Evolutionary conservation across 1,140 invertebrate genomes (phyloP), one percentile per base, ranked within the genome.

Genomic region (Chelonus insularis): DNA sequence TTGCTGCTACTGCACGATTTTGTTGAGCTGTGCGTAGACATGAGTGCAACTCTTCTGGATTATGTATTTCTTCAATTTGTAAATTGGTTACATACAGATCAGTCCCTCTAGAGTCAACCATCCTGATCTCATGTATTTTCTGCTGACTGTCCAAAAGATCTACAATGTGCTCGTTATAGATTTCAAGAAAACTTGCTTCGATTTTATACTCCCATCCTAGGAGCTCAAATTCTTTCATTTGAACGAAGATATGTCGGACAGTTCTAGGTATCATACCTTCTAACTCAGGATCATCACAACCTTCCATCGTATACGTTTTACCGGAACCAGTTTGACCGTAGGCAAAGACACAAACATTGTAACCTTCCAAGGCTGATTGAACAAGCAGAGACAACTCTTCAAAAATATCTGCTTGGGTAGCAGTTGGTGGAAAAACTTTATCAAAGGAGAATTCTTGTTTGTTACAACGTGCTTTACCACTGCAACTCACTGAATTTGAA

Each of bases 251-350:
- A 57, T 80, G 79, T 21, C 72, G 68, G 7, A 82, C 87, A 0
- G 91, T 88, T 64, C 92, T 82, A 4, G 94, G 92, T 67, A 96
- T 95, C 77, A 96, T 93, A 16, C 90, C 84, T 64, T 81, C 74
- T 1, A 65, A 82, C 3, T 87, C 84, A 9, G 74, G 65, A 2
- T 83, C 68, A 39, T 68, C 73, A 39, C 69, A 79, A 20, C 90
- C 89, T 71, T 91, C 88, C 89, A 91, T 91, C 0, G 90, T 91
- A 57, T 87, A 90, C 60, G 94, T 97, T 84, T 97, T 97, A 0
- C 95, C 95, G 71, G 91, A 94, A 25, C 94, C 94, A 3, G 95
- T 97, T 80, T 97, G 95, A 0, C 95, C 95, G 80, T 97, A 97
- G 3, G 95, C 95, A 85, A 97, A 97, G 39, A 97, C 93, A 76